phyloP scores from a whole-genome alignment of 2,888 invertebrate species.

The Halictus quadricinctus region DNA sequence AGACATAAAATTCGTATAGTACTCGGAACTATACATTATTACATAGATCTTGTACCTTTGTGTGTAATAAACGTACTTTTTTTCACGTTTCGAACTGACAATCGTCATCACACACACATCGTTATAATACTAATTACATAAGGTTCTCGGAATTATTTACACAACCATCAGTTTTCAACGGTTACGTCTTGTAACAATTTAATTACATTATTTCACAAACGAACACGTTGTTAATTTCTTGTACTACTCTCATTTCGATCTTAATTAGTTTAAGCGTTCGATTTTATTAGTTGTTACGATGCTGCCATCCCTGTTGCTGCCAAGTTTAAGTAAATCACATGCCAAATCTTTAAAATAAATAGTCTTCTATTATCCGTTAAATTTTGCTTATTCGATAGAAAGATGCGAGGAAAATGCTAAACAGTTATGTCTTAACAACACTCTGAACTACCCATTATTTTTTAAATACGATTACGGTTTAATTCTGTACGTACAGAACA shows the following conservation, averaged over 20 bases:
- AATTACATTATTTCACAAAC: neutral
- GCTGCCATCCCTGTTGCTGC: neutral
- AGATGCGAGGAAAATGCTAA: neutral
- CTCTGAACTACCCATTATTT: constrained; percentile 14
- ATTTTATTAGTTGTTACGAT: constrained; percentile 8
- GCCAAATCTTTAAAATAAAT: constrained; percentile 6
- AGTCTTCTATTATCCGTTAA: neutral
- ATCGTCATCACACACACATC: no score
- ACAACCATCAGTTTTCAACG: constrained; percentile 6
- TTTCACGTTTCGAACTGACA: neutral
- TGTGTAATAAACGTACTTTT: neutral
- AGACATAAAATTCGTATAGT: neutral
- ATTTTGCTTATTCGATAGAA: constrained; percentile 1
- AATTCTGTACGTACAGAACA: constrained; percentile 11
- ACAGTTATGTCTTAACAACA: neutral
- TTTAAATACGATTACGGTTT: neutral
- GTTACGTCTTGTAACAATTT: neutral
- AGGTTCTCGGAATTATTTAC: constrained; percentile 2
- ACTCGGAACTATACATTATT: neutral
- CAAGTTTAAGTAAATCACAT: constrained; percentile 1
- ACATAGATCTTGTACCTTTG: neutral
- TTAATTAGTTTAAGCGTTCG: neutral
- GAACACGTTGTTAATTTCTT: neutral
- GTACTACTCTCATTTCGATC: neutral
- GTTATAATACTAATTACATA: neutral